These are phyloP conservation scores for Ciconia boyciana DNA, from an alignment of 2,113 vertebrate species.

Conservation along the genomic window DNA sequence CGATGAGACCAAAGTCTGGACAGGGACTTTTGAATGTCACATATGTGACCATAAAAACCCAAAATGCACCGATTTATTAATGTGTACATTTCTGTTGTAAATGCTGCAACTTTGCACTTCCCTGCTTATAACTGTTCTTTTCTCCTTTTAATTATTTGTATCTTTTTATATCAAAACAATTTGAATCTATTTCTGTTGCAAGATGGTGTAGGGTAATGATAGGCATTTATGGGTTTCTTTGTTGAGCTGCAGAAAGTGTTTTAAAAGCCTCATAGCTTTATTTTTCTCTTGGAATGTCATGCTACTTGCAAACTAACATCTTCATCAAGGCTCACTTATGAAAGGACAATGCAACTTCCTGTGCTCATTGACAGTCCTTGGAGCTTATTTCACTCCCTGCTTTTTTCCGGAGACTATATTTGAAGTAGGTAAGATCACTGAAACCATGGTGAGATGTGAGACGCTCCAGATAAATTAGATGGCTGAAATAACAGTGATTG, in stretches of 20 bases:
- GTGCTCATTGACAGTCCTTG: neutral
- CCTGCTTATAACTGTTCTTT: neutral
- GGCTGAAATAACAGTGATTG: neutral
- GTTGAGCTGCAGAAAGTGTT: slow-evolving; percentile 29
- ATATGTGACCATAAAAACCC: neutral
- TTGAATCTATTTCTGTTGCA: slow-evolving; percentile 31
- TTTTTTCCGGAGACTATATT: slow-evolving; percentile 16
- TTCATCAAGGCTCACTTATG: slow-evolving; percentile 41
- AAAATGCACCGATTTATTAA: neutral
- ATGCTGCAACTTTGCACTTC: neutral
- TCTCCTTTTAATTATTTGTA: slow-evolving; percentile 7
- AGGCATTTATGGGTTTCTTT: slow-evolving; percentile 9
- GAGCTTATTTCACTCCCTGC: slow-evolving; percentile 11
- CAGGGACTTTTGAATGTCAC: neutral
- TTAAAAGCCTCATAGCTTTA: slow-evolving; percentile 28
- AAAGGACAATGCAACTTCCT: slow-evolving; percentile 19
- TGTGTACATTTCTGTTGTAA: neutral
- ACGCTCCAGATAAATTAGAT: slow-evolving; percentile 27
- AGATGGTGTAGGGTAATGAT: slow-evolving; percentile 7
- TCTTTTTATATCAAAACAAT: slow-evolving; percentile 28
- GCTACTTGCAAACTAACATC: neutral
- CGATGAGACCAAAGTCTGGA: neutral
- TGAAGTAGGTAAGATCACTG: slow-evolving; percentile 33
- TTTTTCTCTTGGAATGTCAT: slow-evolving; percentile 36
- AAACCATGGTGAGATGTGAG: neutral